Evolutionary conservation across 1,140 invertebrate species (phyloP).

Genomic region (Mya arenaria): DNA sequence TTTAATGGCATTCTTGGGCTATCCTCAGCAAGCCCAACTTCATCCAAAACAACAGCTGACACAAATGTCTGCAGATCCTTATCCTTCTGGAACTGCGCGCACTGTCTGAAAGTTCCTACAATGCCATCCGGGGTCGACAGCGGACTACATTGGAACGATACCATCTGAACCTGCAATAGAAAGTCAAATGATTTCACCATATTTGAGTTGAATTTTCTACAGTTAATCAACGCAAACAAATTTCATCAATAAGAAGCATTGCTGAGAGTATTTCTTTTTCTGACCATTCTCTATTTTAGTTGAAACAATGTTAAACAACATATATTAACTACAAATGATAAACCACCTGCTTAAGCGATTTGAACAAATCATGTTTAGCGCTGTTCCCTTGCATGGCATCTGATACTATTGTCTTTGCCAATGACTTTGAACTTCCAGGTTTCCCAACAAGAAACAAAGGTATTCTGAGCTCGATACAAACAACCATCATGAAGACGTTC

Average conservation of each 20-base stretch:
- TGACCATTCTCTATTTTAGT: too few relatives aligned
- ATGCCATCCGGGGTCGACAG: slow-evolving; percentile 77
- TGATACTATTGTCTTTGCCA: slow-evolving; percentile 74
- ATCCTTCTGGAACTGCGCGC: slow-evolving; percentile 73
- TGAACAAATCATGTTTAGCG: slow-evolving; percentile 64
- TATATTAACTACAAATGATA: too few relatives aligned
- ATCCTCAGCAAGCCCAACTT: slow-evolving; percentile 77
- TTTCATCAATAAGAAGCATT: neutral
- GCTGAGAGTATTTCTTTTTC: neutral
- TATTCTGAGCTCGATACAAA: slow-evolving; percentile 74
- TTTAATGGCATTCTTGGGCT: slow-evolving; percentile 76
- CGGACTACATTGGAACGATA: slow-evolving; percentile 78
- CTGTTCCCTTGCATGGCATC: slow-evolving; percentile 74
- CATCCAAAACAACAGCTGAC: slow-evolving; percentile 78
- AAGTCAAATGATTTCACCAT: neutral
- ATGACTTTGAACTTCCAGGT: slow-evolving; percentile 77
- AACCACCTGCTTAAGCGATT: slow-evolving; percentile 66
- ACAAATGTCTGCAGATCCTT: slow-evolving; percentile 72
- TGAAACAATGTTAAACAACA: too few relatives aligned
- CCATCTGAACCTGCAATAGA: slow-evolving; percentile 71
- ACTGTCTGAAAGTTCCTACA: slow-evolving; percentile 72
- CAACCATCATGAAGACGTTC: slow-evolving; percentile 78
- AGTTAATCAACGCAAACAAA: too few relatives aligned
- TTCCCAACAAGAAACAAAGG: slow-evolving; percentile 79
- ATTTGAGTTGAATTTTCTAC: neutral